Evolutionary conservation across 2,797 vertebrate species (phyloP).

Genomic region (Gorsachius magnificus): DNA sequence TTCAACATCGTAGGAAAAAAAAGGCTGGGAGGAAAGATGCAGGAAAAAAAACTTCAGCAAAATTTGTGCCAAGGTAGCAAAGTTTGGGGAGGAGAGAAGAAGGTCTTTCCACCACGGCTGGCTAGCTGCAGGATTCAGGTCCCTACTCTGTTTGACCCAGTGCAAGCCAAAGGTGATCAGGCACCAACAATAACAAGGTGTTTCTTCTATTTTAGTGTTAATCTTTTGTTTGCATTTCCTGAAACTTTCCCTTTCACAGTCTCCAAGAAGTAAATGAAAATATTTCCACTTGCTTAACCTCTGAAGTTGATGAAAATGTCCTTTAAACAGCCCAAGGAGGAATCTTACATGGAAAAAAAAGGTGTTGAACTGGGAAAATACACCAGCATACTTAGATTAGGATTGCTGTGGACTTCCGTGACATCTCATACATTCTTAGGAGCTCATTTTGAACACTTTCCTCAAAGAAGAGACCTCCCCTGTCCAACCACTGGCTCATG

Average conservation of each 20-base stretch:
- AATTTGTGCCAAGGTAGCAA: no score
- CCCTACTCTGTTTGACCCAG: neutral
- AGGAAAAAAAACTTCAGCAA: neutral
- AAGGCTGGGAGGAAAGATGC: neutral
- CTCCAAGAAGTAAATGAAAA: neutral
- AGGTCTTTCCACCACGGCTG: no score
- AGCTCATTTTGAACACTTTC: neutral
- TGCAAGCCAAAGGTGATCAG: neutral
- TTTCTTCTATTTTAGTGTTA: neutral
- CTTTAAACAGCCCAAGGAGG: neutral
- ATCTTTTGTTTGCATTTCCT: neutral
- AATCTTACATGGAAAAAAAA: fast-evolving
- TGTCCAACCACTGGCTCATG: neutral
- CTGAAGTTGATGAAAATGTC: neutral
- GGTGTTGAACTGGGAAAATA: neutral
- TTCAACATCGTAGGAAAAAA: neutral
- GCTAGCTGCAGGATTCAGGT: neutral
- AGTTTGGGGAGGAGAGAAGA: neutral
- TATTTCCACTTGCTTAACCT: neutral
- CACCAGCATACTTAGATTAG: neutral
- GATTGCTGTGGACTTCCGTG: neutral
- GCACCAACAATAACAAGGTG: neutral
- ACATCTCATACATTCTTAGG: neutral
- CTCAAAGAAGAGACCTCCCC: neutral
- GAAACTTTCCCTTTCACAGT: neutral